Percentiles rank a stretch among this genome's conserved stretches.
These are phyloP conservation scores for Triops longicaudatus DNA, from an alignment of 1,140 invertebrate genomes.

Conservation along the genomic window DNA sequence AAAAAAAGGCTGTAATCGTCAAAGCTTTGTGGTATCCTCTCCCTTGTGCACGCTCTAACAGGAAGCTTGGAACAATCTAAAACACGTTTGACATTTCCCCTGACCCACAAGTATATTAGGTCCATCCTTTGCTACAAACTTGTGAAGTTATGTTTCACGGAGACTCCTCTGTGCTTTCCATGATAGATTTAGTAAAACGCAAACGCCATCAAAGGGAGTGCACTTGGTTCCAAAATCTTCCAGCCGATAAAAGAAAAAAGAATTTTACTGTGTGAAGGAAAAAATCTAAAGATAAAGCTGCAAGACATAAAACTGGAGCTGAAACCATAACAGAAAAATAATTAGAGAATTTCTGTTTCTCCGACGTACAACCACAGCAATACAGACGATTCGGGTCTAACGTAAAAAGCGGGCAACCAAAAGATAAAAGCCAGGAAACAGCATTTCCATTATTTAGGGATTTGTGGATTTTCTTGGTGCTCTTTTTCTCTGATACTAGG, in stretches of 20 bases:
- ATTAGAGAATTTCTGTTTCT: background rate
- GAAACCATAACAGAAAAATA: background rate
- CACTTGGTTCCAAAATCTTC: background rate
- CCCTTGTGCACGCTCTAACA: background rate
- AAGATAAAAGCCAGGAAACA: background rate
- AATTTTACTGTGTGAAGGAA: background rate
- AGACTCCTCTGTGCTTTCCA: background rate
- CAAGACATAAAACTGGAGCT: no score
- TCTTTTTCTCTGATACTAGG: no score
- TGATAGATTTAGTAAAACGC: background rate
- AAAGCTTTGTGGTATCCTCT: no score
- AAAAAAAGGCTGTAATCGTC: no score
- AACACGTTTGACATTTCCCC: background rate
- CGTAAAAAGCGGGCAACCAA: background rate
- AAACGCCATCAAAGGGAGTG: background rate
- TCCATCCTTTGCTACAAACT: background rate
- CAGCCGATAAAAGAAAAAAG: background rate
- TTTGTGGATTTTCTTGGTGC: background rate
- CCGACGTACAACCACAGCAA: background rate
- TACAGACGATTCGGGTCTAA: background rate
- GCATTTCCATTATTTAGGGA: constrained; percentile 12
- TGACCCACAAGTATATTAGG: background rate
- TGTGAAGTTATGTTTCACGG: background rate
- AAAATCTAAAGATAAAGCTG: background rate
- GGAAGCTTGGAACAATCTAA: background rate